Evolutionary conservation across 2,113 vertebrate genomes (phyloP), one percentile per base, ranked within the genome.

Genomic region (Hyla sarda): DNA sequence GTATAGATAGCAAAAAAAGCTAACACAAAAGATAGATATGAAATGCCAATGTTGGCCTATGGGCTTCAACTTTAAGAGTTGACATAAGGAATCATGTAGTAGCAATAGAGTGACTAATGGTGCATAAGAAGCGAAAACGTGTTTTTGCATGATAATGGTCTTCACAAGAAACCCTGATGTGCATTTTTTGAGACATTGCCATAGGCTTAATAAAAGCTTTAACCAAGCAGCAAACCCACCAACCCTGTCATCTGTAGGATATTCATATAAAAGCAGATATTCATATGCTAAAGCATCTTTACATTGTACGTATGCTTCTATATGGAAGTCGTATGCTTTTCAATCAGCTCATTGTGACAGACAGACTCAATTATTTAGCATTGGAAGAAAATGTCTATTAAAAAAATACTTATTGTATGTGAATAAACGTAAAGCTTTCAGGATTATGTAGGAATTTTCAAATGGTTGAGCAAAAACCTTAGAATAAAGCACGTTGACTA

Each of bases 211-310:
- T n/a, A n/a, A n/a, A n/a, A n/a, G n/a, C n/a, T n/a, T n/a, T n/a
- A n/a, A n/a, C n/a, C n/a, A n/a, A n/a, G n/a, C n/a, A n/a, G n/a
- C 2, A 19, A 12, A 11, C 77, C 84, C 74, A 82, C 48, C 72
- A 60, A 54, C 0, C 16, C 48, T 77, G n/a, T n/a, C n/a, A n/a
- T n/a, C n/a, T n/a, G n/a, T 8, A 1, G 47, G 14, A 48, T 28
- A 75, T 75, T 32, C 32, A 34, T 9, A 41, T 2, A 21, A 21
- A 12, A 14, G 11, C 28, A 13, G 8, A n/a, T 58, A 65, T 65
- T 5, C 13, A 30, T 32, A 32, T 17, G 30, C 30, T 19, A 14
- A 69, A 19, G 14, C 9, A 19, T 7, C 6, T 11, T 34, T 19
- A 45, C 37, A 73, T 73, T 41, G 12, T 71, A 21, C 10, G 32